Percentiles rank a stretch among this genome's conserved stretches.
These are phyloP conservation scores for Crenuchus spilurus DNA, from an alignment of 2,797 vertebrate species.

Conservation along the genomic window DNA sequence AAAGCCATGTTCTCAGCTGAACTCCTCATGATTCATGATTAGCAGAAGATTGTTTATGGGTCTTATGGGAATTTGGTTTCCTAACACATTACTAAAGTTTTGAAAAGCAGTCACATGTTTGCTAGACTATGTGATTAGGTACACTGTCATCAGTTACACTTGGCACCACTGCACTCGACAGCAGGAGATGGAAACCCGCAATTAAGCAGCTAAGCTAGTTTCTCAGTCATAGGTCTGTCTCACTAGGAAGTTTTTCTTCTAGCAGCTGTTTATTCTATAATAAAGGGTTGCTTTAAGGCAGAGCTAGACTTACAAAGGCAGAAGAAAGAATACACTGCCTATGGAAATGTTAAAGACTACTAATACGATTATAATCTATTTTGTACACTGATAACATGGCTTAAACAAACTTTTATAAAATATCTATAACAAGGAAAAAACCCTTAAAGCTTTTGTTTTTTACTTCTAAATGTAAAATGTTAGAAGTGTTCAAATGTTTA, in stretches of 20 bases:
- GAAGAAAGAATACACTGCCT: no score
- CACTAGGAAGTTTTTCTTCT: background rate
- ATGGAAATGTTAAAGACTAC: no score
- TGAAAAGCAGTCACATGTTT: conserved; percentile 4
- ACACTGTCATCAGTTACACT: conserved; percentile 11
- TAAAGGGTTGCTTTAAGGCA: no score
- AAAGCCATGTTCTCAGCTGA: conserved; percentile 7
- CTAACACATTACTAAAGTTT: background rate
- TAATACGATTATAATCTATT: no score
- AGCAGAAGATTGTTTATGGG: conserved; percentile 14
- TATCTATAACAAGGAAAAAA: no score
- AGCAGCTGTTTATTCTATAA: background rate
- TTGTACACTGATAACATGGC: no score
- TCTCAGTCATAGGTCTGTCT: background rate
- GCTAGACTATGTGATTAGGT: background rate
- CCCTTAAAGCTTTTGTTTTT: no score
- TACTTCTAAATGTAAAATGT: no score
- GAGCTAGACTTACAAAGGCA: no score
- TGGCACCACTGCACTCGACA: background rate
- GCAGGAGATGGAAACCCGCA: background rate
- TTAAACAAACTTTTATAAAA: no score
- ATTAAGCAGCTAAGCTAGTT: background rate
- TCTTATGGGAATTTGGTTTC: conserved; percentile 1
- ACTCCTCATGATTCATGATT: background rate
- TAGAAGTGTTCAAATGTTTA: no score